A percentile compares a stretch with the other conserved stretches of the same genome.
Evolutionary conservation across 2,888 invertebrate genomes (phyloP).

Genomic region (Oxyscelio sp.): DNA sequence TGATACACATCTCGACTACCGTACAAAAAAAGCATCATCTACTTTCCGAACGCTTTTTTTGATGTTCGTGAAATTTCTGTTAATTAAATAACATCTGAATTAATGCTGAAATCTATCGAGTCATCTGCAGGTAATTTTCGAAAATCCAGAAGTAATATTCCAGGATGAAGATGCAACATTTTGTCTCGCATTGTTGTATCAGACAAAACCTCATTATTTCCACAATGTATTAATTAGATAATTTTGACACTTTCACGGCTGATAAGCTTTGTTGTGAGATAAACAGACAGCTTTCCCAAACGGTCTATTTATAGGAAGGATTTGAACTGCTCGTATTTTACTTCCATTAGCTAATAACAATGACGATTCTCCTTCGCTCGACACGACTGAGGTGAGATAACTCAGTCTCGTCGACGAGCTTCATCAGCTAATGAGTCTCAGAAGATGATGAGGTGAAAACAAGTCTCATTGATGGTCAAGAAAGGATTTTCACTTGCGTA

Average conservation of each 20-base stretch:
- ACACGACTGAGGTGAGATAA: conserved; percentile 66
- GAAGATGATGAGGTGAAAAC: too few species aligned
- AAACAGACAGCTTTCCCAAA: conserved; percentile 36
- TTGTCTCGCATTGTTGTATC: neutral
- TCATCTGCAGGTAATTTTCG: conserved; percentile 46
- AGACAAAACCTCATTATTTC: neutral
- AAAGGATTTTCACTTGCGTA: too few species aligned
- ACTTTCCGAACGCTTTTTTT: conserved; percentile 30
- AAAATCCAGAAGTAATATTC: conserved; percentile 27
- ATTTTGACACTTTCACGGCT: conserved; percentile 27
- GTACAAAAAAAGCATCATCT: conserved; percentile 33
- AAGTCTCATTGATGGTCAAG: too few species aligned
- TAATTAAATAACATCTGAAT: conserved; percentile 60
- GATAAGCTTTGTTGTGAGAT: conserved; percentile 29
- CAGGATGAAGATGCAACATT: conserved; percentile 43
- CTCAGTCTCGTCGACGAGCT: too few species aligned
- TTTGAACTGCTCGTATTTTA: conserved; percentile 77
- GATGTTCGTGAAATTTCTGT: conserved; percentile 26
- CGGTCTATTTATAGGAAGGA: conserved; percentile 4
- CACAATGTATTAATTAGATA: conserved; percentile 5
- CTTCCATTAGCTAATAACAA: conserved; percentile 86
- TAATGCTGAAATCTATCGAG: conserved; percentile 37
- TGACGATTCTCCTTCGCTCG: conserved; percentile 68
- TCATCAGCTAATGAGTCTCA: too few species aligned
- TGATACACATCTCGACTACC: conserved; percentile 45